Evolutionary conservation across 2,113 vertebrate species (phyloP).

Genomic region (Lonchura striata): DNA sequence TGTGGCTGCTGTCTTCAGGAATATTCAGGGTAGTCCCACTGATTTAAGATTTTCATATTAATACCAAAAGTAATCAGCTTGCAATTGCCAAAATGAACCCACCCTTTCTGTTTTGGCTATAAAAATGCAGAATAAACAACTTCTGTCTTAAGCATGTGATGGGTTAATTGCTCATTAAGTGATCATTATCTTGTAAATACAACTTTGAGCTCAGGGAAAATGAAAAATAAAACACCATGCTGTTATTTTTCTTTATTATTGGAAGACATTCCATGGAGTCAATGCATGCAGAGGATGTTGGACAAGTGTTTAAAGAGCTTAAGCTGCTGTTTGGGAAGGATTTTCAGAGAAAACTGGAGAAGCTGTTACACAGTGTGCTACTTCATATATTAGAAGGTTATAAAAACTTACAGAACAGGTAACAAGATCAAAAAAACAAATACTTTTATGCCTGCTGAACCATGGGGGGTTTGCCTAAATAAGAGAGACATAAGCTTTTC

Average conservation of each 20-base stretch:
- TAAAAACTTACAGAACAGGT: background rate
- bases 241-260: background rate
- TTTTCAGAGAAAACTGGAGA: background rate
- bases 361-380: background rate
- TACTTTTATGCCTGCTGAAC: background rate
- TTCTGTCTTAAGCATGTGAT: background rate
- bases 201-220: background rate
- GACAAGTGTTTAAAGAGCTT: constrained; percentile 45
- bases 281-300: background rate
- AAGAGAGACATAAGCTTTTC: background rate
- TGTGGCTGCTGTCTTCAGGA: background rate
- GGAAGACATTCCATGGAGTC: background rate
- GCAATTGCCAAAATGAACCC: background rate
- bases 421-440: background rate
- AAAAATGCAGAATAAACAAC: background rate
- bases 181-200: background rate
- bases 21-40: background rate
- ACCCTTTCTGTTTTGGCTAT: background rate
- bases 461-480: background rate
- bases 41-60: constrained; percentile 21
- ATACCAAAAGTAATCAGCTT: constrained; percentile 5
- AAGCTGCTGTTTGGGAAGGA: constrained; percentile 1
- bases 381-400: background rate
- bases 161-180: background rate
- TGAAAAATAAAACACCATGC: background rate